Base-by-base conservation (phyloP, 2,888 invertebrate species). In the Pterostichus madidus region DNA sequence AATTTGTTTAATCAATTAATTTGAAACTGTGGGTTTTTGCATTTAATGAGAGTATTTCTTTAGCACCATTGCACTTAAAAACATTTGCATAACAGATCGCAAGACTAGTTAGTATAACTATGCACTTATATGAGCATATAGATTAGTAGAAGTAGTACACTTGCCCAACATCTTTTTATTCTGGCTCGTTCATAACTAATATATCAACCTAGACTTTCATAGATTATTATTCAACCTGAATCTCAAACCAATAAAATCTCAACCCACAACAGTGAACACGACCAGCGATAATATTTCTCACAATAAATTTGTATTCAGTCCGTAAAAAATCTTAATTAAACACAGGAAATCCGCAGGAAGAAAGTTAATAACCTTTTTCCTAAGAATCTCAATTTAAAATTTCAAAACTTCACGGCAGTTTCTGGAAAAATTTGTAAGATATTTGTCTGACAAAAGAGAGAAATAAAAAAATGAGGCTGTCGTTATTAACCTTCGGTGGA, bases 311-410 rank as follows among this genome's bases (percentile, higher is more conserved):
- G 56, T 77, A 78, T 78, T 78, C 78, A 56, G 44, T 59, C 15
- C 10, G 76, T 44, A 35, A 53, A 53, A 52, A 77, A 56, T 77
- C 52, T 77, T 77, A 78, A 78, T 78, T 78, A 78, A 78, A 78
- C 61, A 78, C 61, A n/a, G 78, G 78, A 78, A 59, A 78, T 78
- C 78, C 78, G 78, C 59, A 61, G 46, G 61, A 52, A 35, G 35
- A 39, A 78, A 78, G 17, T 78, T 78, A 78, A 78, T 78, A 78
- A 61, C 78, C 61, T 78, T 78, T 39, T 77, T 56, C 77, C 32
- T 56, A 13, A 78, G 78, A 78, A 78, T 49, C 49, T 73, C 44
- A 49, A 35, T 78, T 78, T 17, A 78, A 78, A 78, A 59, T 78
- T 78, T 61, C 39, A 77, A 78, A 78, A 61, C 17, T 78, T 78